Base-by-base conservation (phyloP, 2,113 vertebrate genomes). In the Grallaria varia region DNA sequence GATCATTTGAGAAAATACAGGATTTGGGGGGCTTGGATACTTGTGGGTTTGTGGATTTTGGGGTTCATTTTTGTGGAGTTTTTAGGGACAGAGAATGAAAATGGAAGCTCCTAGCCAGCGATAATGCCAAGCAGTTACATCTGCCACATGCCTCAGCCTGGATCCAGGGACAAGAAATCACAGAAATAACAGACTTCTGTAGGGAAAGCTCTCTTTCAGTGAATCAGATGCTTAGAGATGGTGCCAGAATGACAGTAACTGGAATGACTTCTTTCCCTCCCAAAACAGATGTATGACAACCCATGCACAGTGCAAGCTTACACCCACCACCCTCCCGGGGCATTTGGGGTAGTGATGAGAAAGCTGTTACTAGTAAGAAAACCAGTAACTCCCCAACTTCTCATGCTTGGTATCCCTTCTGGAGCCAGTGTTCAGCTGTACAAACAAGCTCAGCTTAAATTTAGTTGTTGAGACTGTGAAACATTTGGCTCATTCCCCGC, bases 401-500 rank as follows among this genome's bases (percentile, higher is more conserved):
- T 83, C 40, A 56, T 63, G 68, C 30, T 20, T 85, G 27, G 42
- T 58, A 84, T 75, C 60, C 60, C 76, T 90, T 74, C 79, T 66
- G 66, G 53, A 95, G 72, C 59, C 82, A 80, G 28, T 11, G 49
- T 33, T 97, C 90, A 95, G 85, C 95, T 94, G 90, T 62, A 73
- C 68, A 96, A 97, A 96, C 94, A 96, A 91, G 37, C 27, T 77
- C 80, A 78, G 56, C 56, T 95, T 90, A 95, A 95, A 89, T 93
- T 86, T 95, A 92, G 56, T 87, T 84, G 55, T 35, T 2, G 40
- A 85, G 72, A 39, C 76, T 56, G 47, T 67, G 79, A 91, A 91
- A 69, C 20, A 15, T 73, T 90, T 93, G 74, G 74, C 78, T 89
- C 63, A 15, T 89, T 86, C 87, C 40, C 62, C 63, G 18, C 42